These are phyloP conservation scores for Glareola pratincola DNA, from an alignment of 2,113 vertebrate species.

Conservation along the genomic window DNA sequence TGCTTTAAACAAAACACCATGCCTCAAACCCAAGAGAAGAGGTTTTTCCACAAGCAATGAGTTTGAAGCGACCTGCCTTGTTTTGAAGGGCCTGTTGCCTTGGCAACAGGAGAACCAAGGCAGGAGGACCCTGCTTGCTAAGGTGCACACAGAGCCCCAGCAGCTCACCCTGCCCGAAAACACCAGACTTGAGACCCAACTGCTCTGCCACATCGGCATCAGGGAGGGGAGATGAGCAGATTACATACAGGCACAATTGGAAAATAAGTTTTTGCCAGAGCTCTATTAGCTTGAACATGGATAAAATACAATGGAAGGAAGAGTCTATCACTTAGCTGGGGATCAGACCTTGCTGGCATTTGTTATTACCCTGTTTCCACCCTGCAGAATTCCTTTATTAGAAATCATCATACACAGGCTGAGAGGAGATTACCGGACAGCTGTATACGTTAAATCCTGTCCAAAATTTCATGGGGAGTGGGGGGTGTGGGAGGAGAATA, in stretches of 20 bases:
- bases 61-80: slow-evolving; percentile 2
- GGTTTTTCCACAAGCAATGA: background rate
- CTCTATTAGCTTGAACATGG: background rate
- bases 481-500: background rate
- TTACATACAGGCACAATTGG: background rate
- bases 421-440: background rate
- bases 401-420: background rate
- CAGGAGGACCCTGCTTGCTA: background rate
- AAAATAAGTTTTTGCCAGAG: background rate
- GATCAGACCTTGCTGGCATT: background rate
- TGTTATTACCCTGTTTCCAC: background rate
- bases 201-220: background rate
- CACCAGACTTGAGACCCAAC: background rate
- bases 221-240: background rate
- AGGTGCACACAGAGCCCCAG: background rate
- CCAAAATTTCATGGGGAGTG: background rate
- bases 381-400: background rate
- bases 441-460: background rate
- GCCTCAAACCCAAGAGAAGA: background rate
- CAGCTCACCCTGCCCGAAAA: background rate
- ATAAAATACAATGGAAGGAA: background rate
- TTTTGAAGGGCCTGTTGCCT: slow-evolving; percentile 34
- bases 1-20: background rate
- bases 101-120: slow-evolving; percentile 22
- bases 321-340: background rate